Base-by-base conservation (phyloP, 1,140 invertebrate genomes). In the Zaprionus kolodkinae region DNA sequence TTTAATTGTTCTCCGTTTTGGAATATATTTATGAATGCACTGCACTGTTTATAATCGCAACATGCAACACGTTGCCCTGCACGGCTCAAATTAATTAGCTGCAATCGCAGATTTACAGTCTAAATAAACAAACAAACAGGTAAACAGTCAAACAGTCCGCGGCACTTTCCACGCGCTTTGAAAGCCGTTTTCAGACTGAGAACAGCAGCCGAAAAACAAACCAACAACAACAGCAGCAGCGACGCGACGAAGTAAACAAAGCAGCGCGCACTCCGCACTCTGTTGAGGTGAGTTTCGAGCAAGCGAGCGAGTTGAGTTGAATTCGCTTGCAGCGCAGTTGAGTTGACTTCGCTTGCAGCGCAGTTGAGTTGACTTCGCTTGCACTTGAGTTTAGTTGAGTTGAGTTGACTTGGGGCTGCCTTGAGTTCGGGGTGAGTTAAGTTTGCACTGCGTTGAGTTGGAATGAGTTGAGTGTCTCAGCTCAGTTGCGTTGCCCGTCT, bases 141-240 rank as follows among this genome's bases (percentile, higher is more conserved):
- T 83, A 27, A 33, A 30, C 17, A 25, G 63, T 62, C 62, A 57
- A 60, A 21, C 21, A 48, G 64, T 84, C 85, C 85, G 85, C 81
- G 78, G 72, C 85, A 85, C 85, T 72, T 68, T 69, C 75, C 72
- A 57, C 67, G 72, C 85, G 85, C 86, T 88, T 71, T 81, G 76
- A 89, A 89, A 85, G 86, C 86, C 86, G 85, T 75, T 90, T 85
- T 85, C 78, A 90, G 85, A 90, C 85, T 90, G 85, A 85, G 73
- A 75, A 72, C 54, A 68, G 71, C 63, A 70, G 81, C 74, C 79
- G 57, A 72, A 67, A 75, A 71, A 69, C 62, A 65, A 64, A 40
- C 15, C 52, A 17, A 59, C 27, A 59, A 52, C 43, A 17, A 55
- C 68, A 21, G 45, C 27, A 35, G 21, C 21, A 21, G 21, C 50